Conservation (phyloP, 2,113 vertebrate species). For the Forbesichthys papilliferus region DNA sequence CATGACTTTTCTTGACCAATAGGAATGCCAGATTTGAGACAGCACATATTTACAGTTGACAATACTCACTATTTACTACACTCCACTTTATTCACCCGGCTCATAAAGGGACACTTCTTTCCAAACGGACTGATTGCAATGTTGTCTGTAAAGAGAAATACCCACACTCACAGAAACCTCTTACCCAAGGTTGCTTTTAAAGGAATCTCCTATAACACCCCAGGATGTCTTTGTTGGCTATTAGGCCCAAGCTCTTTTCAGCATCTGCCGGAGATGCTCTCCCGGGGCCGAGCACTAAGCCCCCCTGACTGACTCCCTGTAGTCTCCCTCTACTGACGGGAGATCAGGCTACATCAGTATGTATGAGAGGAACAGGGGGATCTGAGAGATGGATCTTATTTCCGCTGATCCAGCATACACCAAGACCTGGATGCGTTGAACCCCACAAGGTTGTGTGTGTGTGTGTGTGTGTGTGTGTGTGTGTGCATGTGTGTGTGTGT, state of each 20-base stretch:
- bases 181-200: too few species aligned
- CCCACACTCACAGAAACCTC: too few species aligned
- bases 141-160: too few species aligned
- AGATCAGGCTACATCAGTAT: conserved; percentile 75
- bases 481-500: conserved; percentile 13
- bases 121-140: too few species aligned
- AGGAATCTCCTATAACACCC: conserved; percentile 21
- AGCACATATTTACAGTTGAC: too few species aligned
- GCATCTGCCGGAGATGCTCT: conserved; percentile 61
- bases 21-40: too few species aligned
- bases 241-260: conserved; percentile 51
- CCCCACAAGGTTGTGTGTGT: conserved; percentile 24
- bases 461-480: conserved; percentile 12
- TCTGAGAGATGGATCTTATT: conserved; percentile 73
- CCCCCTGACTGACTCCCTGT: conserved; percentile 55
- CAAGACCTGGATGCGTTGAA: conserved; percentile 55
- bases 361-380: conserved; percentile 69
- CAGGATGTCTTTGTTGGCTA: conserved; percentile 34
- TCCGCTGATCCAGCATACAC: conserved; percentile 77
- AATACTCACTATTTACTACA: too few species aligned
- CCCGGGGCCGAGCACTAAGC: conserved; percentile 60
- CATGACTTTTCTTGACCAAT: too few species aligned
- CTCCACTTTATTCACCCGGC: neutral
- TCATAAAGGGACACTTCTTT: neutral
- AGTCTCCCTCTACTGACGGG: conserved; percentile 65